Evolutionary conservation across 2,797 vertebrate species (phyloP).

Genomic region (Australoheros facetus): DNA sequence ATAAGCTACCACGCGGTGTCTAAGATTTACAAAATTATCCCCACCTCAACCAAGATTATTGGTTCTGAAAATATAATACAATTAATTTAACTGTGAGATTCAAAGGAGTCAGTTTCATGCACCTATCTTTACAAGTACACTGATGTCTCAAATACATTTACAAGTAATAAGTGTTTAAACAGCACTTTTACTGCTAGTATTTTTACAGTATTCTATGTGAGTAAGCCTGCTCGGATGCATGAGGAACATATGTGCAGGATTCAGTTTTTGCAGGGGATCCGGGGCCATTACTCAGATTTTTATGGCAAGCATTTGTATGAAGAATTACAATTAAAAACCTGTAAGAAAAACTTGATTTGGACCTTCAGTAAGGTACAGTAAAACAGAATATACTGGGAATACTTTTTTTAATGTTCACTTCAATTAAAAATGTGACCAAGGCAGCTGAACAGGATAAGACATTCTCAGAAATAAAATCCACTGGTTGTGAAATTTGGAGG

Average conservation of each 20-base stretch:
- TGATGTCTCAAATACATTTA: too few relatives aligned
- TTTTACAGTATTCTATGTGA: too few relatives aligned
- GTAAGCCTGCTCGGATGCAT: too few relatives aligned
- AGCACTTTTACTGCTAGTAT: too few relatives aligned
- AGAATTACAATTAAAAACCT: background rate
- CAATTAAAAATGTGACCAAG: background rate
- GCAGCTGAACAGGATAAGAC: background rate
- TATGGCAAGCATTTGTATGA: background rate
- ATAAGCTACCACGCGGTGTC: background rate
- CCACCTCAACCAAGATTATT: background rate
- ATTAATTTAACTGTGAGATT: background rate
- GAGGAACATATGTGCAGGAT: too few relatives aligned
- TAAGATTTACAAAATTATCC: background rate
- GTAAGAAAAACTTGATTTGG: too few relatives aligned
- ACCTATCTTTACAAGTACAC: too few relatives aligned
- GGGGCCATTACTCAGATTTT: too few relatives aligned
- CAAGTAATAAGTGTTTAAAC: too few relatives aligned
- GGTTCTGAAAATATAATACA: fast-evolving
- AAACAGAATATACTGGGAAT: background rate
- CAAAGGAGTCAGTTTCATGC: background rate
- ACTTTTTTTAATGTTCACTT: background rate
- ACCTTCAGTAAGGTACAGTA: too few relatives aligned
- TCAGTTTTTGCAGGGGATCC: too few relatives aligned
- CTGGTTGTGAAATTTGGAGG: background rate
- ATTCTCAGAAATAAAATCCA: background rate